Percentiles rank a stretch among this genome's conserved stretches.
Conservation (phyloP, 2,888 invertebrate genomes). For the Buathra laborator region DNA sequence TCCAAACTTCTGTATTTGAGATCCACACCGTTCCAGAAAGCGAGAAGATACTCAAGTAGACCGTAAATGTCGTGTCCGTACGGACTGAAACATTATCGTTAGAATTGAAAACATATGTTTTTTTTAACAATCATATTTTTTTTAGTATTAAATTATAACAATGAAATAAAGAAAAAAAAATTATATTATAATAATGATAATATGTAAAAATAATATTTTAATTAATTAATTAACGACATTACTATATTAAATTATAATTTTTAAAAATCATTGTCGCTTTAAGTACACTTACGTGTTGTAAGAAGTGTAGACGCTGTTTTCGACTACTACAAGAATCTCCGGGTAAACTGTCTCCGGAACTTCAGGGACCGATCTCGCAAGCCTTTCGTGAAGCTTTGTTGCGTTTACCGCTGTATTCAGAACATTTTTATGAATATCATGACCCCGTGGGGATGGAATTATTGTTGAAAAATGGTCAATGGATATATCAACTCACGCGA, state of each 20-base stretch:
- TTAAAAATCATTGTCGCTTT: no score
- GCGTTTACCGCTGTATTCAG: not conserved
- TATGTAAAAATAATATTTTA: no score
- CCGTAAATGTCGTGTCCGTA: slow-evolving; percentile 7
- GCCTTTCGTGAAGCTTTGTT: not conserved
- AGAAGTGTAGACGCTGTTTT: slow-evolving; percentile 11
- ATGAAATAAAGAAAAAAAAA: no score
- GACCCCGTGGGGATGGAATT: not conserved
- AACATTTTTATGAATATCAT: not conserved
- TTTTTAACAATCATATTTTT: not conserved
- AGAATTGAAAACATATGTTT: not conserved
- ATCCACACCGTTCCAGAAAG: slow-evolving; percentile 63
- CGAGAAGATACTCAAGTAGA: slow-evolving; percentile 50
- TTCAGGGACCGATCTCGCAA: not conserved
- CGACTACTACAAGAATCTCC: slow-evolving; percentile 60
- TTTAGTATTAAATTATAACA: not conserved
- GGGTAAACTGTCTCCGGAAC: slow-evolving; percentile 43
- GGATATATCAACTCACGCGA: slow-evolving; percentile 13
- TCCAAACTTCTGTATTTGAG: slow-evolving; percentile 59
- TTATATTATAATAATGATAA: no score
- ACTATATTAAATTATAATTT: not conserved
- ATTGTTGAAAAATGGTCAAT: not conserved
- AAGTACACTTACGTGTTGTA: slow-evolving; percentile 13
- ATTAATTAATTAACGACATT: no score
- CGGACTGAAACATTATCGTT: slow-evolving; percentile 6